Evolutionary conservation across 2,888 invertebrate genomes (phyloP).

Genomic region (Oxytorus armatus): DNA sequence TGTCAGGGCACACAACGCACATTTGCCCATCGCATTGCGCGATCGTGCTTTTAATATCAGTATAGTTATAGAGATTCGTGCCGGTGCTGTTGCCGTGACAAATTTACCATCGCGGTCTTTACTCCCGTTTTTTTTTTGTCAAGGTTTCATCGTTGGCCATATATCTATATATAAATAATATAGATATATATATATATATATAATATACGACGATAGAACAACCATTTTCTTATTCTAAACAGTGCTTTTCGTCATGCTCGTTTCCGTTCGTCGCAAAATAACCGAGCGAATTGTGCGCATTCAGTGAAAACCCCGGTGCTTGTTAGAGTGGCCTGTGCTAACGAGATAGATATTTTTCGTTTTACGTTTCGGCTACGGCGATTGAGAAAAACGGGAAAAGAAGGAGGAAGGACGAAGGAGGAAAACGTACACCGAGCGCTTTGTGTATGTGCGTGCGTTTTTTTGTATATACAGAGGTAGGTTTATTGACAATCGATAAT

Average conservation of each 20-base stretch:
- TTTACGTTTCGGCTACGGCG: no score
- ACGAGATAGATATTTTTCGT: no score
- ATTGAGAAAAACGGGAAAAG: no score
- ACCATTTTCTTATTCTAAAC: constrained; percentile 2
- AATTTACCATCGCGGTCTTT: background rate
- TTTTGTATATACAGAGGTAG: no score
- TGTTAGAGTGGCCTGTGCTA: constrained; percentile 3
- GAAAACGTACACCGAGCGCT: no score
- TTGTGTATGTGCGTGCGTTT: no score
- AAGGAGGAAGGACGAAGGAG: no score
- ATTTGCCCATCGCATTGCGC: constrained; percentile 41
- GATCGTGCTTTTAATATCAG: constrained; percentile 43
- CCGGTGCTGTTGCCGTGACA: constrained; percentile 3
- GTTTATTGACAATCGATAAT: no score
- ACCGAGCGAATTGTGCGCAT: constrained; percentile 9
- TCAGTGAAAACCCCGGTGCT: background rate
- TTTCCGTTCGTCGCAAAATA: background rate
- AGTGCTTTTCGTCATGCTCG: background rate
- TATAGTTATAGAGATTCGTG: constrained; percentile 35
- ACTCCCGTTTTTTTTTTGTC: background rate
- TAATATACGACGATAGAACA: no score
- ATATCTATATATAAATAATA: no score
- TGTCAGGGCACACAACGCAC: constrained; percentile 62
- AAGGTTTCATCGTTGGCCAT: background rate
- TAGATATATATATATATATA: no score